A percentile compares a stretch with the other conserved stretches of the same genome.
Conservation (phyloP, 2,888 invertebrate species). For the Camponotus fellah region DNA sequence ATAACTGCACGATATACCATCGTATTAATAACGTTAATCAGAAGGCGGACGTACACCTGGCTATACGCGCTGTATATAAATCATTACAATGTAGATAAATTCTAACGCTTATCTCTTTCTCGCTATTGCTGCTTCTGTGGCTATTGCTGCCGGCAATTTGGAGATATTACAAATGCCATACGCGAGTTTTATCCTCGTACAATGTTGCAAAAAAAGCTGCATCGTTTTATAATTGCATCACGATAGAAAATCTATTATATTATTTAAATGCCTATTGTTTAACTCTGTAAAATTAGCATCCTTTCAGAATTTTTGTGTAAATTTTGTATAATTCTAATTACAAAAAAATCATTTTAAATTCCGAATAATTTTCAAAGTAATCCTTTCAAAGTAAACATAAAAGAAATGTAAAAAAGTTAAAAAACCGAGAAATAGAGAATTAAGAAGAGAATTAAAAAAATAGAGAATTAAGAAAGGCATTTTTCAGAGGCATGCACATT, state of each 20-base stretch:
- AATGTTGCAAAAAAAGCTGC: constrained; percentile 1
- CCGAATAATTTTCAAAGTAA: background rate
- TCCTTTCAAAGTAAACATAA: no score
- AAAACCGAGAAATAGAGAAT: background rate
- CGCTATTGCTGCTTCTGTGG: constrained; percentile 1
- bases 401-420: background rate
- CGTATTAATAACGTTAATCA: constrained; percentile 48
- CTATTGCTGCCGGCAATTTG: constrained; percentile 42
- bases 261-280: background rate
- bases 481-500: background rate
- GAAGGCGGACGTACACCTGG: constrained; percentile 33
- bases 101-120: constrained; percentile 46
- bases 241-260: background rate
- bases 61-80: constrained; percentile 41
- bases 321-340: background rate
- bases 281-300: background rate
- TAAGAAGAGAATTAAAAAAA: no score
- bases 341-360: background rate
- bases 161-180: constrained; percentile 24
- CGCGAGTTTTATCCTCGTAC: constrained; percentile 27
- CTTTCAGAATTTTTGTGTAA: background rate
- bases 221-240: constrained; percentile 4
- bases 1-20: constrained; percentile 15
- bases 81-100: constrained; percentile 49
- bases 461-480: background rate